Evolutionary conservation across 2,797 vertebrate species (phyloP), one percentile per base, ranked within the genome.

Genomic region (Chanos chanos): DNA sequence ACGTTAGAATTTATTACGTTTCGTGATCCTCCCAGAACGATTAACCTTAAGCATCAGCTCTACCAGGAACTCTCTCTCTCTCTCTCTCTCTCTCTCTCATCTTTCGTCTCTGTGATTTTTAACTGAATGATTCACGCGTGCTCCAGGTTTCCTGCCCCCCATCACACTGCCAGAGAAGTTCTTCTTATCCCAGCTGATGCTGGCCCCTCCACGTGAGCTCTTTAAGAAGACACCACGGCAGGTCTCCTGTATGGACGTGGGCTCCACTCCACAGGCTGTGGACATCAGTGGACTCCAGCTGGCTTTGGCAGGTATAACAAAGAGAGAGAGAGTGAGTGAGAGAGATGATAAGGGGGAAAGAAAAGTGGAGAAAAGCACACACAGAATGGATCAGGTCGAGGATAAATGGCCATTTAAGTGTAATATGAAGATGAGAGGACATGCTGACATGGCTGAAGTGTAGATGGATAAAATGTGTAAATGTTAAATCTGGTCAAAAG

Each of bases 161-260:
- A 94, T 99, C 86, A 99, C 97, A 2, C 90, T 94, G 56, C 93
- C 94, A 0, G 97, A 99, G 86, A 99, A 96, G 79, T 99, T 96
- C 85, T 99, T 99, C 62, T 91, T 99, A 56, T 99, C 96, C 9
- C 97, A 99, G 65, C 88, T 99, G 66, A 98, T 99, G 97, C 61
- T 99, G 80, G 97, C 97, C 1, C 96, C 97, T 0, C 94, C 96
- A 22, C 86, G 94, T 48, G 97, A 99, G 4, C 90, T 99, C 28
- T 99, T 99, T 81, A 99, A 99, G 87, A 99, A 99, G 83, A 99
- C 97, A 0, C 97, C 97, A 7, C 80, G 95, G 4, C 97, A 98
- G 83, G 95, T 99, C 2, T 95, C 94, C 3, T 85, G 93, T 12
- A 95, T 98, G 94, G 97, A 99, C 0, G 87, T 94, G 0, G 87